Evolutionary conservation across 2,113 vertebrate species (phyloP).

Genomic region (Etheostoma spectabile): DNA sequence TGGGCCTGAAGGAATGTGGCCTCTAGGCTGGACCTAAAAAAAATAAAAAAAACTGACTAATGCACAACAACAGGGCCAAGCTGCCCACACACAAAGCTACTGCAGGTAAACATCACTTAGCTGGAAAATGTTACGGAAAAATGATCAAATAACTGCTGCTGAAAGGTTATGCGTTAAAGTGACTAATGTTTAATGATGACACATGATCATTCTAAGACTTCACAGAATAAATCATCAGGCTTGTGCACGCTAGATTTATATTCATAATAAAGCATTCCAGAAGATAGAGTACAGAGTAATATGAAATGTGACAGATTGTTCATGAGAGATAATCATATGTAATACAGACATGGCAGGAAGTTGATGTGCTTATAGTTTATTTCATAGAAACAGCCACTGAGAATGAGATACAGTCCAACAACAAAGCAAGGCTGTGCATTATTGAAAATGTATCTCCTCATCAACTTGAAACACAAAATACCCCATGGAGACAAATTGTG

Average conservation of each 20-base stretch:
- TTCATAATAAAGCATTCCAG: neutral
- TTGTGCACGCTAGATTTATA: neutral
- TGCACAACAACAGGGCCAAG: conserved; percentile 29
- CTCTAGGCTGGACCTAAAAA: conserved; percentile 19
- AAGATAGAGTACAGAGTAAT: neutral
- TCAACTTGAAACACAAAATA: conserved; percentile 45
- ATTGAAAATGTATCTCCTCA: conserved; percentile 31
- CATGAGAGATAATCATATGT: conserved; percentile 40
- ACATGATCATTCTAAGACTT: neutral
- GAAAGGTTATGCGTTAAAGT: neutral
- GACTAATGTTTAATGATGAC: conserved; percentile 17
- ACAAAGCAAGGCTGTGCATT: conserved; percentile 14
- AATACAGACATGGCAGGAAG: conserved; percentile 13
- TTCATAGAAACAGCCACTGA: conserved; percentile 31
- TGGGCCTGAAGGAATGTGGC: conserved; percentile 35
- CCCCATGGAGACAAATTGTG: conserved; percentile 25
- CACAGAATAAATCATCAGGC: conserved; percentile 13
- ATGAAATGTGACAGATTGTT: conserved; percentile 31
- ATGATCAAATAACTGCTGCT: conserved; percentile 7
- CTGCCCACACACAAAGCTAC: conserved; percentile 22
- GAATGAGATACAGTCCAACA: conserved; percentile 7
- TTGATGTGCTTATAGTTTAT: conserved; percentile 36
- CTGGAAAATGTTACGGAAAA: conserved; percentile 31
- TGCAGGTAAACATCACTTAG: conserved; percentile 26
- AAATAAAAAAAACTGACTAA: conserved; percentile 31